Evolutionary conservation across 2,888 invertebrate species (phyloP).

Genomic region (Rugalucina vietnamica): DNA sequence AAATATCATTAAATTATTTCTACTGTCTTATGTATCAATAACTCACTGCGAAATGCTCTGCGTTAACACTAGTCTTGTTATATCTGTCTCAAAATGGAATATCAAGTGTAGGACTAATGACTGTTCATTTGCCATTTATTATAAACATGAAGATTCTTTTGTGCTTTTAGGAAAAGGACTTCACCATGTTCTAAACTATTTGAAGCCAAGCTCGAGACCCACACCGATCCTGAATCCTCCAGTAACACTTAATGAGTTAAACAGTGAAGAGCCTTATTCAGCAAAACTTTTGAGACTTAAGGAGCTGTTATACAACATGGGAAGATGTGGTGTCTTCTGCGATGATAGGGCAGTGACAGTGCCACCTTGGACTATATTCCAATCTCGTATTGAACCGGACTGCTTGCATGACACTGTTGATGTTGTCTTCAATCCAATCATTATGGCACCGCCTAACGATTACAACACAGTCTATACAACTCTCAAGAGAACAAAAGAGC

Average conservation of each 20-base stretch:
- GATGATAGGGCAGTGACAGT: neutral
- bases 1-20: no score
- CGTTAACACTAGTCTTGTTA: no score
- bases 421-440: conserved; percentile 32
- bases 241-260: neutral
- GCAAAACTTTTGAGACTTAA: neutral
- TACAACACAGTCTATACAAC: conserved; percentile 12
- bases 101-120: no score
- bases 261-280: neutral
- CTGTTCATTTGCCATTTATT: no score
- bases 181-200: neutral
- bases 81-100: no score
- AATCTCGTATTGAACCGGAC: neutral
- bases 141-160: no score
- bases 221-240: neutral
- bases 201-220: neutral
- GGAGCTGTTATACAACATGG: neutral
- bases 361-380: conserved; percentile 3
- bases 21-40: no score
- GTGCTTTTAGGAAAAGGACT: neutral
- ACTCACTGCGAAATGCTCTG: no score
- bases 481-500: conserved; percentile 11
- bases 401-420: neutral
- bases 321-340: neutral
- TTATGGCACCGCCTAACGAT: conserved; percentile 30